Evolutionary conservation across 2,797 vertebrate genomes (phyloP).

Genomic region (Sandelia bainsii): DNA sequence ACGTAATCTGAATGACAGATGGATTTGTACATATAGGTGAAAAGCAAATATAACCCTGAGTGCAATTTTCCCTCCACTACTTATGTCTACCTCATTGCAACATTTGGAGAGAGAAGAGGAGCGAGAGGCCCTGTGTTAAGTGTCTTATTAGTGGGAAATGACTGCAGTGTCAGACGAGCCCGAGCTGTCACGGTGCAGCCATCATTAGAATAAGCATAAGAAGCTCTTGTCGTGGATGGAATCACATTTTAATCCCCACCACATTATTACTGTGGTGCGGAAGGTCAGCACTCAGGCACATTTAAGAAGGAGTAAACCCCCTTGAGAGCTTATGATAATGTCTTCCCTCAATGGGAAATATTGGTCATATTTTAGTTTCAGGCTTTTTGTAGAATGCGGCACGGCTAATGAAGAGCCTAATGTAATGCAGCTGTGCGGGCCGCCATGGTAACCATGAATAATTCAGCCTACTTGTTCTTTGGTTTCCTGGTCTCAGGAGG

Average conservation of each 20-base stretch:
- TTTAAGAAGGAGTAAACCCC: constrained; percentile 86
- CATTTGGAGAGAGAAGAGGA: constrained; percentile 67
- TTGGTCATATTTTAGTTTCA: constrained; percentile 87
- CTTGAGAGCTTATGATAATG: constrained; percentile 86
- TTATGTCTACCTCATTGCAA: constrained; percentile 69
- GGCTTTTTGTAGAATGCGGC: constrained; percentile 86
- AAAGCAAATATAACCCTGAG: constrained; percentile 74
- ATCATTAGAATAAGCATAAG: constrained; percentile 83
- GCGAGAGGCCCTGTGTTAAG: constrained; percentile 81
- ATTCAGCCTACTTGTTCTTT: constrained; percentile 93
- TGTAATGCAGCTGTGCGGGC: constrained; percentile 91
- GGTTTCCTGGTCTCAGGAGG: constrained; percentile 90
- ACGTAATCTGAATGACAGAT: constrained; percentile 56
- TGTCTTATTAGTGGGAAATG: constrained; percentile 86
- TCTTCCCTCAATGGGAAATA: constrained; percentile 86
- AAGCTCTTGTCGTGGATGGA: constrained; percentile 81
- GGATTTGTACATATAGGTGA: constrained; percentile 62
- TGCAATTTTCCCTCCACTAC: constrained; percentile 73
- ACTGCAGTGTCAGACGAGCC: constrained; percentile 73
- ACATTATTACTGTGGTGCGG: constrained; percentile 83
- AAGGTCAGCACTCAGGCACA: constrained; percentile 86
- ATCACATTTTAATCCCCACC: constrained; percentile 83
- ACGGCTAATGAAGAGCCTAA: constrained; percentile 92
- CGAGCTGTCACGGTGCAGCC: constrained; percentile 78
- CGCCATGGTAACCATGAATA: constrained; percentile 92